These are phyloP conservation scores for Epirrhoe tristata DNA, from an alignment of 2,888 invertebrate genomes.

Conservation along the genomic window DNA sequence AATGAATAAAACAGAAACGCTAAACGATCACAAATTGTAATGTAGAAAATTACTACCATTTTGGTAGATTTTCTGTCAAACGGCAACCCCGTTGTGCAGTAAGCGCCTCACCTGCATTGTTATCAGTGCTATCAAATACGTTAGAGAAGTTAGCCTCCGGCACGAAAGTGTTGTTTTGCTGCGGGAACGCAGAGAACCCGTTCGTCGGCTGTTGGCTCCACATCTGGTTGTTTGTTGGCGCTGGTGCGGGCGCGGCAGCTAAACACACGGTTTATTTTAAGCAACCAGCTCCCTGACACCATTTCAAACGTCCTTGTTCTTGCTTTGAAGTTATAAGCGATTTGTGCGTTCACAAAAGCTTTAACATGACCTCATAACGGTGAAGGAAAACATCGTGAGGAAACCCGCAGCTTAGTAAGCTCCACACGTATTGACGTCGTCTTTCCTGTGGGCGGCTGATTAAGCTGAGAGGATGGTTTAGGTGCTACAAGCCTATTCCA, in stretches of 20 bases:
- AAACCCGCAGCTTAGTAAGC: no score
- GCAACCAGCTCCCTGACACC: background rate
- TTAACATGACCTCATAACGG: no score
- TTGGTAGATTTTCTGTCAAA: slow-evolving; percentile 31
- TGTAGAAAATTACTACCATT: slow-evolving; percentile 30
- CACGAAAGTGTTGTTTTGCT: slow-evolving; percentile 87
- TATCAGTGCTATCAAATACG: slow-evolving; percentile 92
- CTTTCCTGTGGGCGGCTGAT: no score
- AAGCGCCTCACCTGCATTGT: slow-evolving; percentile 85
- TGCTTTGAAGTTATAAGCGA: no score
- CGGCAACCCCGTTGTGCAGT: slow-evolving; percentile 49
- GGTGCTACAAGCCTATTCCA: no score
- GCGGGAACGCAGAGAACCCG: slow-evolving; percentile 64
- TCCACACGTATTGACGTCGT: no score
- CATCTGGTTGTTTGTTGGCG: slow-evolving; percentile 47
- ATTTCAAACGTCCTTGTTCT: no score
- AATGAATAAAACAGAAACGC: no score
- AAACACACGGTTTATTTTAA: slow-evolving; percentile 21
- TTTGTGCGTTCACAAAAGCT: no score
- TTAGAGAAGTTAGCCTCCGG: slow-evolving; percentile 95
- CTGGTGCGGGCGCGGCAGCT: slow-evolving; percentile 53
- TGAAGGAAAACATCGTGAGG: no score
- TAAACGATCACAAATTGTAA: no score
- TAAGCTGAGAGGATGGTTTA: no score
- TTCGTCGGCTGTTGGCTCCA: slow-evolving; percentile 59